A percentile compares a stretch with the other conserved stretches of the same genome.
These are phyloP conservation scores for Balaenoptera acutorostrata DNA, from an alignment of 2,113 vertebrate genomes.

Conservation along the genomic window DNA sequence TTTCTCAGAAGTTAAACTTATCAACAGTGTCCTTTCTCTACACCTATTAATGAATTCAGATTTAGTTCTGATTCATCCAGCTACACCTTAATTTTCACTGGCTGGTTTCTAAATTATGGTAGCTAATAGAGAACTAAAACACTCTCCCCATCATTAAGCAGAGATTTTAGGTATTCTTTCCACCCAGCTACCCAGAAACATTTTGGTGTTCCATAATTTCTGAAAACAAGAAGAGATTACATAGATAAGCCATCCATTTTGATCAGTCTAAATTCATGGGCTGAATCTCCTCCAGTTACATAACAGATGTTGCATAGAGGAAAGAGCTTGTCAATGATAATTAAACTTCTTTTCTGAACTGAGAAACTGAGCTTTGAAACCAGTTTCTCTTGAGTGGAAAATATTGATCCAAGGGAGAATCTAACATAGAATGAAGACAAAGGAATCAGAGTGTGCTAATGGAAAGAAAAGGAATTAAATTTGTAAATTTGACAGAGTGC, in stretches of 20 bases:
- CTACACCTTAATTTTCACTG: not conserved
- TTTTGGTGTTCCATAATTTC: not conserved
- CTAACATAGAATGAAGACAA: not conserved
- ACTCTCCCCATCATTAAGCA: not conserved
- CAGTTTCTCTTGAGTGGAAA: not conserved
- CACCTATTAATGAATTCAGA: not conserved
- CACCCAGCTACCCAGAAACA: not conserved
- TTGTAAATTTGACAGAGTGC: not conserved
- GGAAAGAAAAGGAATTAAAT: not conserved
- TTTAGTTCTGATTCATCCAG: not conserved
- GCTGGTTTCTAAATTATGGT: not conserved
- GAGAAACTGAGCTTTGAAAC: constrained; percentile 19
- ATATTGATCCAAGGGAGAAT: constrained; percentile 32
- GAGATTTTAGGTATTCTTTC: not conserved
- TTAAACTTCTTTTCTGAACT: not conserved
- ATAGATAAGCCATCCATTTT: not conserved
- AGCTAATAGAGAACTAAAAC: not conserved
- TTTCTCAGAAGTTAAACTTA: not conserved
- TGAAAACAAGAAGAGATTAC: not conserved
- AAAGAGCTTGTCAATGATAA: not conserved
- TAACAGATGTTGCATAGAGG: not conserved
- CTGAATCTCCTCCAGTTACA: not conserved
- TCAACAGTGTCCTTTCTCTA: not conserved
- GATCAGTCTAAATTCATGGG: not conserved
- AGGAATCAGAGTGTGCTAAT: not conserved